Percentiles rank a stretch among this genome's conserved stretches.
These are phyloP conservation scores for Hemicrepidius hirtus DNA, from an alignment of 2,888 invertebrate species.

Conservation along the genomic window DNA sequence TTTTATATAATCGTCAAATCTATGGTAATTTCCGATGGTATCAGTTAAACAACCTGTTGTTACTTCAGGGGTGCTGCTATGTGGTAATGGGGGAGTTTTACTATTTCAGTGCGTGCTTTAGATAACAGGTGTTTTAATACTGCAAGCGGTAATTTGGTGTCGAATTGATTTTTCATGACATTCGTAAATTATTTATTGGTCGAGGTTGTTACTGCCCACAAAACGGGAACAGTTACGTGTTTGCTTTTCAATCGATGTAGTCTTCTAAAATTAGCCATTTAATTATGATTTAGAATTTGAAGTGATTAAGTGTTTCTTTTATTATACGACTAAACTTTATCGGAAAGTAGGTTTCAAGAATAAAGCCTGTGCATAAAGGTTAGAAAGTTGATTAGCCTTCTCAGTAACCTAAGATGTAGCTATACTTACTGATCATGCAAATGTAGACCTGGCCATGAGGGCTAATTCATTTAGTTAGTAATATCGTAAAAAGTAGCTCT, in stretches of 20 bases:
- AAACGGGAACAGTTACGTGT: background rate
- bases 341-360: constrained; percentile 2
- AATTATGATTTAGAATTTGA: background rate
- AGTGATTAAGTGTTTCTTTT: background rate
- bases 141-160: constrained; percentile 19
- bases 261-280: constrained; percentile 11
- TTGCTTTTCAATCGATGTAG: constrained; percentile 7
- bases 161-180: constrained; percentile 27
- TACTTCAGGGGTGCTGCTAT: background rate
- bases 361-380: too few relatives aligned
- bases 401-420: too few relatives aligned
- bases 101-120: background rate
- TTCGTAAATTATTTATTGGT: constrained; percentile 17
- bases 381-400: too few relatives aligned
- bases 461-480: too few relatives aligned
- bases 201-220: background rate
- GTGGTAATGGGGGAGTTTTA: background rate
- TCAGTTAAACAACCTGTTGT: constrained; percentile 36
- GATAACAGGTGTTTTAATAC: constrained; percentile 35
- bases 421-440: too few relatives aligned
- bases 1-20: constrained; percentile 20
- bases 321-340: background rate
- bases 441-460: too few relatives aligned
- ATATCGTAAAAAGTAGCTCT: too few relatives aligned
- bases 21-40: constrained; percentile 37